Evolutionary conservation across 2,888 invertebrate genomes (phyloP), one percentile per base, ranked within the genome.

Genomic region (Heliconius charithonia): DNA sequence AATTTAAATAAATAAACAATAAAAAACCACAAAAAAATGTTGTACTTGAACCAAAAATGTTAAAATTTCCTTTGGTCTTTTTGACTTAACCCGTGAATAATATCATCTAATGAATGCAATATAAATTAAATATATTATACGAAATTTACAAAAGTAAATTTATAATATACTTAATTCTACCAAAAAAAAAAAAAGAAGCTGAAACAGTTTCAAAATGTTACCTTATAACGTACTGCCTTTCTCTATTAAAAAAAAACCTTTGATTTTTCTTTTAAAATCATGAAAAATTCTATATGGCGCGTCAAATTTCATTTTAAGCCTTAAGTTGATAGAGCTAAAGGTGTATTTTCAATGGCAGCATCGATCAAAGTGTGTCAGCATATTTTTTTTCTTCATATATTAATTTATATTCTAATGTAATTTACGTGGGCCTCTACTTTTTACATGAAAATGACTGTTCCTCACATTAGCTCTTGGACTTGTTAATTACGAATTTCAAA

Each of bases 381-480:
- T 51, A 22, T 51, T 85, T 86, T 89, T 90, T 90, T 89, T 88
- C 87, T 87, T 84, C 87, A 89, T 90, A 90, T 90, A 91, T 91
- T 92, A 91, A 93, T 94, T 93, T 93, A 92, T 92, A 93, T 93
- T 94, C 90, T 91, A 93, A 93, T 93, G 93, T 93, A 92, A 93
- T 94, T 93, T 93, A 92, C 92, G 87, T 84, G 88, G 80, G 91
- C 89, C 66, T 89, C 87, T 81, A 83, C 80, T 81, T 83, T 81
- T 81, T 77, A 79, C 77, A 77, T 81, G 65, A 77, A 79, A 81
- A 81, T 67, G 12, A 65, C 45, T 59, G 32, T 71, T 77, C 77
- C 29, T 77, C 63, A 77, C 51, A 56, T 73, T 56, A 37, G 41
- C 27, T 77, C 56, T 71, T 63, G 66, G 27, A 27, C 29, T 41